A percentile compares a stretch with the other conserved stretches of the same genome.
Evolutionary conservation across 2,888 invertebrate species (phyloP).

Genomic region (Rhogogaster chlorosoma): DNA sequence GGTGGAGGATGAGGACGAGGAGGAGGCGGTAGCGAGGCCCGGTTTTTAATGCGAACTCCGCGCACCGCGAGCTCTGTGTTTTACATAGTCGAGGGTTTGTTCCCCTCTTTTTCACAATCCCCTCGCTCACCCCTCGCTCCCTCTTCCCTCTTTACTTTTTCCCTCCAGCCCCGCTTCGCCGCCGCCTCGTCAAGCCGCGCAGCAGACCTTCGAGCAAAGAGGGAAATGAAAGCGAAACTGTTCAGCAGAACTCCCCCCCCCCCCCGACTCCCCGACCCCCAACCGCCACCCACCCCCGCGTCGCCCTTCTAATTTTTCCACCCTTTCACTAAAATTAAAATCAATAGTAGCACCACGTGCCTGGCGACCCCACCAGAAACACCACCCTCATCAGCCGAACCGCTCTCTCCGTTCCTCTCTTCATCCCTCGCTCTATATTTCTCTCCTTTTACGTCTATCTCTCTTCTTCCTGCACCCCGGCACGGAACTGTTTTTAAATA

Average conservation of each 20-base stretch:
- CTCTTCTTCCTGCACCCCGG: constrained; percentile 38
- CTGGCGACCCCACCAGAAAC: constrained; percentile 71
- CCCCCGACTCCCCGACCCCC: constrained; percentile 59
- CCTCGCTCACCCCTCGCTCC: constrained; percentile 50
- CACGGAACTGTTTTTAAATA: constrained; percentile 66
- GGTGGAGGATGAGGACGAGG: constrained; percentile 3
- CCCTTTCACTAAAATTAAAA: constrained; percentile 78
- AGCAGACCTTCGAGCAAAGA: constrained; percentile 68
- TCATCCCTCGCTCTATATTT: constrained; percentile 49
- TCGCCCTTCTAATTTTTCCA: constrained; percentile 78
- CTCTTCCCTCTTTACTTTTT: constrained; percentile 59
- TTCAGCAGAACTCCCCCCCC: constrained; percentile 75
- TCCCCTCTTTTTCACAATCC: constrained; percentile 64
- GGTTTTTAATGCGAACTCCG: constrained; percentile 63
- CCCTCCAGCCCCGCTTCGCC: constrained; percentile 59
- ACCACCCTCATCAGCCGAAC: constrained; percentile 64
- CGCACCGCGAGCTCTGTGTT: constrained; percentile 66
- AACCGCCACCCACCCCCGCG: constrained; percentile 62
- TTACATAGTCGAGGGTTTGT: constrained; percentile 68
- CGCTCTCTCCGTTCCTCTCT: constrained; percentile 33
- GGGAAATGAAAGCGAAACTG: constrained; percentile 77
- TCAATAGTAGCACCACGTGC: constrained; percentile 78
- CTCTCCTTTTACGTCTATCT: constrained; percentile 45
- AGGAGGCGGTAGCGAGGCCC: constrained; percentile 42
- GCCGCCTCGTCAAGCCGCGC: constrained; percentile 61